A percentile compares a stretch with the other conserved stretches of the same genome.
phyloP scores from a whole-genome alignment of 2,888 invertebrate genomes.

The Cacoxenus indagator region DNA sequence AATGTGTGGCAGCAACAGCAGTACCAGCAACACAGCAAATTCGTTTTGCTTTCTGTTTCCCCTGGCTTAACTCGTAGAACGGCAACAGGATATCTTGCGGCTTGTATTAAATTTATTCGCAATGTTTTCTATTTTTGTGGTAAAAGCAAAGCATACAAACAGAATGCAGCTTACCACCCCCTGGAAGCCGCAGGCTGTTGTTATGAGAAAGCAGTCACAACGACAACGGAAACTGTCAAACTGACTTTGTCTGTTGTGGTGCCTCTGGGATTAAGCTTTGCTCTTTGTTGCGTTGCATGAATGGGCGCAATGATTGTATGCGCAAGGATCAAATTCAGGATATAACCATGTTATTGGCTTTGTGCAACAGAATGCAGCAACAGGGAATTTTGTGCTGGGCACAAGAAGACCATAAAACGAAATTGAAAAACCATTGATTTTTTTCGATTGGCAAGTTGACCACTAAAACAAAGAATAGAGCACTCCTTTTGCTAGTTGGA shows the following conservation, averaged over 20 bases:
- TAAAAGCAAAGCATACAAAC: not conserved
- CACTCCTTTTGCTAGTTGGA: too few relatives aligned
- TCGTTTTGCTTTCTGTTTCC: not conserved
- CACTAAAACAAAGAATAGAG: too few relatives aligned
- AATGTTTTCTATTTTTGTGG: constrained; percentile 1
- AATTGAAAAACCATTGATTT: too few relatives aligned
- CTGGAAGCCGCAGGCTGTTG: not conserved
- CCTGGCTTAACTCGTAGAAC: constrained; percentile 9
- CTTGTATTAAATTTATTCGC: constrained; percentile 18
- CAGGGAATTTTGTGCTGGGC: not conserved
- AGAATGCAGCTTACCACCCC: not conserved
- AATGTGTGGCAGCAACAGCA: not conserved
- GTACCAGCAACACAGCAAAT: too few relatives aligned
- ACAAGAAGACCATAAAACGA: too few relatives aligned
- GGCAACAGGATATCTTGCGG: constrained; percentile 35
- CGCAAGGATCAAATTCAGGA: not conserved
- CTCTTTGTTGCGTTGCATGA: not conserved
- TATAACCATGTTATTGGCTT: not conserved
- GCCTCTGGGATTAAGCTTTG: not conserved
- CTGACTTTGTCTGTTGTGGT: not conserved
- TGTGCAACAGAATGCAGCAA: not conserved
- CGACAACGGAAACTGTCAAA: constrained; percentile 4
- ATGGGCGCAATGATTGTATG: not conserved
- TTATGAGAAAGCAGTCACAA: not conserved
- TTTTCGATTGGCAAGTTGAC: too few relatives aligned